Evolutionary conservation across 2,113 vertebrate genomes (phyloP).

Genomic region (Clarias batrachus): DNA sequence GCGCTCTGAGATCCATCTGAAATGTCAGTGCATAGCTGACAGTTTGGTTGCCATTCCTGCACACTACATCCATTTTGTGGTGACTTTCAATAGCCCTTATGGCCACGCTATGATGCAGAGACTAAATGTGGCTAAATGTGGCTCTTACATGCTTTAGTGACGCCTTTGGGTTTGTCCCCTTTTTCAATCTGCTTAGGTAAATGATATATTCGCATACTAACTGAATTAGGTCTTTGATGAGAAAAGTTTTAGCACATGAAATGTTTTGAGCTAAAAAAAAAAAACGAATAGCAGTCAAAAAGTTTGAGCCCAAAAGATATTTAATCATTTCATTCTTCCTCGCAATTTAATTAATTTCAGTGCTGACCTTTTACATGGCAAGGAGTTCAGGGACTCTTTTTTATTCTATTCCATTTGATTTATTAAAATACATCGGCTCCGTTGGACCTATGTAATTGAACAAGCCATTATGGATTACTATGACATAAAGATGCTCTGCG

Average conservation of each 20-base stretch:
- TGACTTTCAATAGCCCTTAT: neutral
- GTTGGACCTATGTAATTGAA: slow-evolving; percentile 54
- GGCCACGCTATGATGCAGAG: neutral
- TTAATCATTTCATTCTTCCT: slow-evolving; percentile 27
- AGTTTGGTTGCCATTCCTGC: slow-evolving; percentile 54
- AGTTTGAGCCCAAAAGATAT: slow-evolving; percentile 11
- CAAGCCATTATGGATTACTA: slow-evolving; percentile 45
- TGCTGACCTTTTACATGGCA: slow-evolving; percentile 65
- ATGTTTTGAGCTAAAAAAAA: neutral
- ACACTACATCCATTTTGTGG: neutral
- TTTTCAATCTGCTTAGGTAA: neutral
- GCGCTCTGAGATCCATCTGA: slow-evolving; percentile 36
- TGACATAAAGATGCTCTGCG: slow-evolving; percentile 42
- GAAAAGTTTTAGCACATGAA: neutral
- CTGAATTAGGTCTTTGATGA: neutral
- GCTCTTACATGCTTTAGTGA: neutral
- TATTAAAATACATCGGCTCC: slow-evolving; percentile 58
- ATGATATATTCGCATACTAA: neutral
- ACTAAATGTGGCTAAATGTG: neutral
- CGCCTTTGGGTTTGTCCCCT: neutral
- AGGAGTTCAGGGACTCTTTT: slow-evolving; percentile 35
- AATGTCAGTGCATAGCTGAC: slow-evolving; percentile 67
- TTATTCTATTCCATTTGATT: slow-evolving; percentile 63
- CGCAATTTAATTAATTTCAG: slow-evolving; percentile 61
- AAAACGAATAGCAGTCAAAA: neutral